Conservation (phyloP, 1,140 invertebrate genomes). For the Aphelinus certus region DNA sequence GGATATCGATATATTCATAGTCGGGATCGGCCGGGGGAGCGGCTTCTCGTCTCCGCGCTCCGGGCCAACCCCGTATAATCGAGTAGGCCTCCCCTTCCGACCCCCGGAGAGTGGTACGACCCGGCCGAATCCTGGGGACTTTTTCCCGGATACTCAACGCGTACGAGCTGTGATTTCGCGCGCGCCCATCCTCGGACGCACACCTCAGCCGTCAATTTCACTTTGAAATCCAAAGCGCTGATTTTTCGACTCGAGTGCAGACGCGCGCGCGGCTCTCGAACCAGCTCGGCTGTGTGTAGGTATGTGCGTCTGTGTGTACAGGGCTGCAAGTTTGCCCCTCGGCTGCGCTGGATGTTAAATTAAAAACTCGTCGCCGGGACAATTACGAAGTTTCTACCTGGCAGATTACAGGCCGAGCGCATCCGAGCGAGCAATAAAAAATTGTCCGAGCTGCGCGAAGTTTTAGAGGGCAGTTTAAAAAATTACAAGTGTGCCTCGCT, state of each 20-base stretch:
- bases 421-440: background rate
- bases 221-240: slow-evolving; percentile 6
- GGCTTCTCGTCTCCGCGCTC: slow-evolving; percentile 5
- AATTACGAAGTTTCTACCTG: background rate
- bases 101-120: slow-evolving; percentile 7
- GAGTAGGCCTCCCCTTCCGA: no score
- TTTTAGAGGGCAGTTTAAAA: background rate
- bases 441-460: no score
- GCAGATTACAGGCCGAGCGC: background rate
- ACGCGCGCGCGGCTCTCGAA: background rate
- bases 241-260: background rate
- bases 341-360: background rate
- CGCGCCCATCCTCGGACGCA: background rate
- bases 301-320: no score
- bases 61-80: background rate
- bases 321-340: no score
- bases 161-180: no score
- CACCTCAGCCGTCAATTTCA: slow-evolving; percentile 15
- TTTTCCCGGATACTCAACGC: no score
- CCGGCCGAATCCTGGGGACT: no score
- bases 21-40: slow-evolving; percentile 1
- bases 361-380: slow-evolving; percentile 6
- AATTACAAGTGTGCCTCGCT: slow-evolving; percentile 8
- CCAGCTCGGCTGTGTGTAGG: no score
- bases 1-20: slow-evolving; percentile 62